phyloP scores from a whole-genome alignment of 2,888 invertebrate genomes.

The Polietes domitor region DNA sequence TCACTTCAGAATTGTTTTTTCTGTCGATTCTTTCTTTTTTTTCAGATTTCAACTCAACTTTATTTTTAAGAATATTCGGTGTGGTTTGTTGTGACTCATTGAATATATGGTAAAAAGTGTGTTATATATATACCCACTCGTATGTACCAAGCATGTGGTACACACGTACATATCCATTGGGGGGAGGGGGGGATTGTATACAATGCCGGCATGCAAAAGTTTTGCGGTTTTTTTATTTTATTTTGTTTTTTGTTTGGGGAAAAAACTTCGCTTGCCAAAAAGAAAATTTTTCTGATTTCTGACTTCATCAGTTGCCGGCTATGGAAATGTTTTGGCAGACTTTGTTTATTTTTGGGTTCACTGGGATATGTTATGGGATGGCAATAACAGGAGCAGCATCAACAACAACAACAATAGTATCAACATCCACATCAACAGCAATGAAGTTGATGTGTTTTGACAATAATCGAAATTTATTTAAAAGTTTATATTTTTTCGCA shows the following conservation, averaged over 20 bases:
- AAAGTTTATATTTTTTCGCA: not conserved
- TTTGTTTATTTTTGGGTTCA: conserved; percentile 13
- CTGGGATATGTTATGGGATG: not conserved
- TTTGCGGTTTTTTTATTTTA: not conserved
- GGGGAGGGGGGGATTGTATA: not conserved
- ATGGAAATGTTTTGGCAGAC: conserved; percentile 35
- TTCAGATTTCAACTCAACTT: not conserved
- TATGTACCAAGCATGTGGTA: not conserved
- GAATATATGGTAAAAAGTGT: not conserved
- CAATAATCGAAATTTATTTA: not conserved
- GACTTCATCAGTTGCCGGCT: conserved; percentile 23
- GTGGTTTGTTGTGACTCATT: not conserved
- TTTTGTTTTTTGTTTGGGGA: not conserved
- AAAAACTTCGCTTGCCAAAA: conserved; percentile 35
- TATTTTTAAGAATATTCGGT: not conserved
- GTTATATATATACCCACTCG: not conserved
- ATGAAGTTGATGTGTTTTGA: not conserved
- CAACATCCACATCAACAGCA: not conserved
- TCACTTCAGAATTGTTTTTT: not conserved
- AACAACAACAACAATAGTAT: too few relatives aligned
- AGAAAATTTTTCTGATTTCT: conserved; percentile 27
- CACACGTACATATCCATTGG: not conserved
- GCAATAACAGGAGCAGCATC: not conserved
- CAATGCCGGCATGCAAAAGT: not conserved
- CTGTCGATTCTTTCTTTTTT: not conserved